Base-by-base conservation (phyloP, 2,888 invertebrate genomes). In the Idaea biselata region DNA sequence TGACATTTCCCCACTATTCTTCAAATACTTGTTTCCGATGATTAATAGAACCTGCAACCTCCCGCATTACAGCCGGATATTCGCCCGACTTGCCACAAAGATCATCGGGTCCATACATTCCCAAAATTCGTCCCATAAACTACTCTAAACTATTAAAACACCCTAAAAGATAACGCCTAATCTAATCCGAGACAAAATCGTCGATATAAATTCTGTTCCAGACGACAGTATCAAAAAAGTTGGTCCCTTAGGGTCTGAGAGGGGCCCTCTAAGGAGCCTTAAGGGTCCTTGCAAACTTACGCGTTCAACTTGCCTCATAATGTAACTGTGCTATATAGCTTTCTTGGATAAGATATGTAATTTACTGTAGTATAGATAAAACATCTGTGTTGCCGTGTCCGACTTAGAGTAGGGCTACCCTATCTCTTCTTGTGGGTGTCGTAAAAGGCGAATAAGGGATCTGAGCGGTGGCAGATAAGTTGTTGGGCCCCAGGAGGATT, bases 211-310 rank as follows among this genome's bases (percentile, higher is more conserved):
- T 44, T 44, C 44, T 14, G 44, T 8, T 44, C 44, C 44, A 44
- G 44, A 44, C 66, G 67, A 63, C 62, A 58, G 61, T 59, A 63
- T 58, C 61, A 64, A 69, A 68, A 73, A 76, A 71, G 63, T 75
- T 73, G 55, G 60, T 62, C 67, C 63, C 63, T 62, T 61, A 8
- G 58, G 61, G 65, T 74, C 62, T 60, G 1, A 14, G 44, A 44
- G 44, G 44, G 44, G 14, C 11, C 44, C 14, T 44, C 44, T 44
- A 44, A 44, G 44, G 44, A 44, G 14, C 44, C 44, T 44, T 44
- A 67, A 68, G 71, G 73, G 67, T 63, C 70, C 66, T 76, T 67
- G 53, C 33, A 14, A 69, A 69, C 58, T 63, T 59, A 69, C 64
- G 58, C 25, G 61, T 53, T 59, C 53, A 11, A 63, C 61, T 63